These are phyloP conservation scores for Melipona beecheii DNA, from an alignment of 2,888 invertebrate genomes.

Conservation along the genomic window DNA sequence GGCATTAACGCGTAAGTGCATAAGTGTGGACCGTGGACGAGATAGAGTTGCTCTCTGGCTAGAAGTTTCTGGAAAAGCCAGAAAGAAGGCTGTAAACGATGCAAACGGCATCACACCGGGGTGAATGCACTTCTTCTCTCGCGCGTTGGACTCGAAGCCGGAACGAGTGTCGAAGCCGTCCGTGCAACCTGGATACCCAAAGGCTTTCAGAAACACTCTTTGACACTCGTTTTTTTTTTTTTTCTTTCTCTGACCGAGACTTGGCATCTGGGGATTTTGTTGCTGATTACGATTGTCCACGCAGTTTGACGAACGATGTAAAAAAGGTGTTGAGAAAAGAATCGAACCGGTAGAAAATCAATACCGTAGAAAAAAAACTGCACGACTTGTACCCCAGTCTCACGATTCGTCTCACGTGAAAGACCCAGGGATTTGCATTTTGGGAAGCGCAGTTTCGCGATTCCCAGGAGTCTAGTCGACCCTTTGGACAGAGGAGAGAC, in stretches of 20 bases:
- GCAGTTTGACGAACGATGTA: neutral
- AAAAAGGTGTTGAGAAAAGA: too few species aligned
- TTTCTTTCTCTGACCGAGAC: neutral
- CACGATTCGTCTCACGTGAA: too few species aligned
- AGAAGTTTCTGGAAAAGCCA: slow-evolving; percentile 57
- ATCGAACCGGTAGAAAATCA: too few species aligned
- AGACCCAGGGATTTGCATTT: slow-evolving; percentile 52
- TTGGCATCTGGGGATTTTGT: neutral
- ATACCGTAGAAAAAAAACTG: too few species aligned
- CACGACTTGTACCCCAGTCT: too few species aligned
- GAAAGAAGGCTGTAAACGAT: slow-evolving; percentile 69
- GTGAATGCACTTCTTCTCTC: slow-evolving; percentile 71
- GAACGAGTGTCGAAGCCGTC: slow-evolving; percentile 16
- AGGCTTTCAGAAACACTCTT: slow-evolving; percentile 31
- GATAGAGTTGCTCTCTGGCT: slow-evolving; percentile 57
- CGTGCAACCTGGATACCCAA: slow-evolving; percentile 28
- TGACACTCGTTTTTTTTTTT: slow-evolving; percentile 16
- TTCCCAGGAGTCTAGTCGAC: neutral
- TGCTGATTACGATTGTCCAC: neutral
- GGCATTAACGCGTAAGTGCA: slow-evolving; percentile 74
- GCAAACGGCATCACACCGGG: slow-evolving; percentile 51
- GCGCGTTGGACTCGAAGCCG: slow-evolving; percentile 33
- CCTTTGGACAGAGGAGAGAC: neutral
- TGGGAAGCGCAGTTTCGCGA: slow-evolving; percentile 25
- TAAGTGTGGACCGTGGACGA: slow-evolving; percentile 69